These are phyloP conservation scores for Leucozona laternaria DNA, from an alignment of 2,888 invertebrate species.

Conservation along the genomic window DNA sequence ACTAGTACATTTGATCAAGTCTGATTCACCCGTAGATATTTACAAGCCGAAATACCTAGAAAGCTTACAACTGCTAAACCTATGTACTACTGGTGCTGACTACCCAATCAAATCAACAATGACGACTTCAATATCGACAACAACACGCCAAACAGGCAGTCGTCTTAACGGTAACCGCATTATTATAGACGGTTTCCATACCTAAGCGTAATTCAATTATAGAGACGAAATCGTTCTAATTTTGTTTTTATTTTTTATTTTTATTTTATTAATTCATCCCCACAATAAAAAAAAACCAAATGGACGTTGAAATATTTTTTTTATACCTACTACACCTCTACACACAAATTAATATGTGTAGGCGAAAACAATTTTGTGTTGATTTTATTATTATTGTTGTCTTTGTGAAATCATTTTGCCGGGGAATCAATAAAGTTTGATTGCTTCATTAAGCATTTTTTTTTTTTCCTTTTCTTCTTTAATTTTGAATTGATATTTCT, in stretches of 20 bases:
- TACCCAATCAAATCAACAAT: neutral
- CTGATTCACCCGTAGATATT: neutral
- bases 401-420: conserved; percentile 23
- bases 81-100: too few relatives aligned
- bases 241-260: conserved; percentile 2
- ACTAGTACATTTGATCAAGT: neutral
- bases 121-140: neutral
- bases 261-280: conserved; percentile 1
- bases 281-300: neutral
- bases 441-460: conserved; percentile 20
- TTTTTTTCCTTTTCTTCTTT: neutral
- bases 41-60: neutral
- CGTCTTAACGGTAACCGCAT: neutral
- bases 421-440: conserved; percentile 19
- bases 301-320: neutral
- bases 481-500: neutral
- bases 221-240: neutral
- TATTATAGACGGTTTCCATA: neutral
- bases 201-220: conserved; percentile 2
- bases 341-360: neutral
- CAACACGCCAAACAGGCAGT: neutral
- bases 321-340: too few relatives aligned
- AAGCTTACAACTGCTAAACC: neutral
- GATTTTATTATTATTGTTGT: conserved; percentile 25
- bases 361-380: conserved; percentile 8